Base-by-base conservation (phyloP, 2,888 invertebrate species). In the Andrena minutula region DNA sequence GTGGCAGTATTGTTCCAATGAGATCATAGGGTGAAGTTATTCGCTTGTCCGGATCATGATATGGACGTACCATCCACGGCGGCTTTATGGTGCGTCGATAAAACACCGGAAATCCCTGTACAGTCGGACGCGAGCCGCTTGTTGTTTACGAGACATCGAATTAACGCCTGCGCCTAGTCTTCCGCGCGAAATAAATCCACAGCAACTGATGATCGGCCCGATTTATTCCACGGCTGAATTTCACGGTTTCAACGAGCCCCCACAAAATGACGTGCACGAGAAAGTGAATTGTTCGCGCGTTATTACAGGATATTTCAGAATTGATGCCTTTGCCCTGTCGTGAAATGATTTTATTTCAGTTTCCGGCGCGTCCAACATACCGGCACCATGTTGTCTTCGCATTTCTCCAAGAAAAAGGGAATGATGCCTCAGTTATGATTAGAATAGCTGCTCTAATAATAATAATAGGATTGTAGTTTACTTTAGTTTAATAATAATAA, bases 141-240 rank as follows among this genome's bases (percentile, higher is more conserved):
- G 63, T 82, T 82, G 75, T 82, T 81, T 82, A 82, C 68, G 82
- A 58, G 69, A 58, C 74, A 75, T 58, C 75, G 61, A 80, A 82
- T 80, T 82, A 82, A 82, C 66, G 82, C 61, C 23, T 6, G 53
- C 60, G 53, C 64, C 65, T 75, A 66, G 51, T 63, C 58, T 61
- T 72, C 68, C 51, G 7, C 8, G 5, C 41, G 64, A 65, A 63
- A 78, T 70, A 74, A 73, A 82, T 82, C 72, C 26, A 68, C 51
- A 32, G 23, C 56, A 65, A 81, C 70, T 60, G 81, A 82, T 72
- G 72, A 75, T 70, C 76, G 76, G 2, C 60, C 68, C 72, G 65
- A 71, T 81, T 80, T 71, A 81, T 81, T 74, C 68, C 23, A 66
- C 65, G 53, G 47, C 51, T 12, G n/a, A 68, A 63, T 66, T 75